A percentile compares a stretch with the other conserved stretches of the same genome.
Evolutionary conservation across 1,140 invertebrate species (phyloP).

Genomic region (Drosophila lowei): DNA sequence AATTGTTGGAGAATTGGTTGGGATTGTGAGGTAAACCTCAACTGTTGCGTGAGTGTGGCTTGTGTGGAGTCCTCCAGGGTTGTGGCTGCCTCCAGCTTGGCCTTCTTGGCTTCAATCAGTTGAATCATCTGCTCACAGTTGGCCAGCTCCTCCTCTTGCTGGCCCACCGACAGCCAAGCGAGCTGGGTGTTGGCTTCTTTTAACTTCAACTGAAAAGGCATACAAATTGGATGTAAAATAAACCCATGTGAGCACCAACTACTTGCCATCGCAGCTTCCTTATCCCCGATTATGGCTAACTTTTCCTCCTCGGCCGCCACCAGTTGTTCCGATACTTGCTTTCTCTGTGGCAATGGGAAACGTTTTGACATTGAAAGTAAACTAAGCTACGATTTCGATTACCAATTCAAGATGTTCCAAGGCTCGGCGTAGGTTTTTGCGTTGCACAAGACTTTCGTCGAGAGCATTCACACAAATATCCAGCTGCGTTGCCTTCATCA

Average conservation of each 20-base stretch:
- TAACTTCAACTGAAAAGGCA: constrained; percentile 22
- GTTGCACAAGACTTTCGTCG: constrained; percentile 64
- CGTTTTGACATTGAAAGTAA: not conserved
- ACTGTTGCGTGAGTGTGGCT: constrained; percentile 35
- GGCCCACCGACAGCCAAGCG: constrained; percentile 54
- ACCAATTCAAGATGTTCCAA: constrained; percentile 51
- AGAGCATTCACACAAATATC: constrained; percentile 89
- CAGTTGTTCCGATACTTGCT: constrained; percentile 8
- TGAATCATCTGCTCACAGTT: constrained; percentile 42
- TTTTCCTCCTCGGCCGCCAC: constrained; percentile 54
- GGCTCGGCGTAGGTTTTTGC: constrained; percentile 32
- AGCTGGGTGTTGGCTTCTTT: constrained; percentile 38
- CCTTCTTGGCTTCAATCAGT: constrained; percentile 53
- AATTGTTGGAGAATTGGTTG: too few species aligned
- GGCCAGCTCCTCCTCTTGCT: constrained; percentile 24
- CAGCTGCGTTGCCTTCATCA: constrained; percentile 93
- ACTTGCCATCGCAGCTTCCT: constrained; percentile 52
- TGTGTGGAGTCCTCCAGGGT: constrained; percentile 51
- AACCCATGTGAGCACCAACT: too few species aligned
- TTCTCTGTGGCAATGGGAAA: constrained; percentile 18
- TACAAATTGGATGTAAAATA: not conserved
- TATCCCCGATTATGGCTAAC: constrained; percentile 38
- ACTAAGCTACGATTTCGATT: not conserved
- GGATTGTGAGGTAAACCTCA: constrained; percentile 33
- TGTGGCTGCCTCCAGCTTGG: constrained; percentile 37